Conservation (phyloP, 2,888 invertebrate genomes). For the Campaea margaritaria region DNA sequence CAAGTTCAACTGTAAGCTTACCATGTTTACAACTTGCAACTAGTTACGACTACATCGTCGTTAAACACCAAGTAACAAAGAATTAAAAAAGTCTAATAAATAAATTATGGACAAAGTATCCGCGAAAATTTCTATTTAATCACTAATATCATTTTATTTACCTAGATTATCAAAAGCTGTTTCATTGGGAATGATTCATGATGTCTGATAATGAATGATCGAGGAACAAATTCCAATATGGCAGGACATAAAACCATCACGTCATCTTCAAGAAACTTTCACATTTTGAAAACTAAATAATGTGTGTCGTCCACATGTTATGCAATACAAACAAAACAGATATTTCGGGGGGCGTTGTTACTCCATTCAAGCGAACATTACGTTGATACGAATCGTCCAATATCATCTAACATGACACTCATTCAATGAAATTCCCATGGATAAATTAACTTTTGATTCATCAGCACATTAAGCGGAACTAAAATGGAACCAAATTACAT, state of each 20-base stretch:
- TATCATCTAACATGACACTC: constrained; percentile 8
- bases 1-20: no score
- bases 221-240: neutral
- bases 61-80: no score
- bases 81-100: no score
- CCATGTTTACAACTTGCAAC: no score
- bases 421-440: constrained; percentile 6
- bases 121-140: no score
- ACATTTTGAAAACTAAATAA: constrained; percentile 6
- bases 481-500: neutral
- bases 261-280: constrained; percentile 21
- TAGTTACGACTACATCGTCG: no score
- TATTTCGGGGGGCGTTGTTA: constrained; percentile 18
- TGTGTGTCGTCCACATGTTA: constrained; percentile 12
- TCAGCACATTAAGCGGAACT: constrained; percentile 16
- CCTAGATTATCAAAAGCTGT: no score
- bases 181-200: no score
- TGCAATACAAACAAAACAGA: constrained; percentile 8
- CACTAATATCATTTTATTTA: no score
- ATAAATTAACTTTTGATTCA: constrained; percentile 6
- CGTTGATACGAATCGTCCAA: constrained; percentile 1
- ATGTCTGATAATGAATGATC: neutral
- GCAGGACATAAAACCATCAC: constrained; percentile 23
- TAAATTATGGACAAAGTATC: no score
- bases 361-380: constrained; percentile 6